Evolutionary conservation across 92 coral and sea anemone genomes (phyloP), one percentile per base, ranked within the genome.

Genomic region (Siderastrea radians): DNA sequence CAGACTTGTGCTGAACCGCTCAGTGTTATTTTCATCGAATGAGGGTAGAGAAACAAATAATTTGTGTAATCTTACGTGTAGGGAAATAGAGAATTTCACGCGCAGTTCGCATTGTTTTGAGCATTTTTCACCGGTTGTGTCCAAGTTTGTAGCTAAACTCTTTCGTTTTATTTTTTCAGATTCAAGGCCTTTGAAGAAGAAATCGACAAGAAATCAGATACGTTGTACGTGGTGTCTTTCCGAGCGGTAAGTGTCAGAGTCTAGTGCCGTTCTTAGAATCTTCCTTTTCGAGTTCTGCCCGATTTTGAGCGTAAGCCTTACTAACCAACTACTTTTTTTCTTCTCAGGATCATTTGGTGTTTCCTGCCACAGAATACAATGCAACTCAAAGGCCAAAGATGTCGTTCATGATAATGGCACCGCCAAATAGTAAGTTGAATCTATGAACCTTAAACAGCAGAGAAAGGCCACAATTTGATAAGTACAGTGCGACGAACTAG

Each of bases 371-470:
- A 0, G 91, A 93, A 49, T 73, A 90, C 85, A 97, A 97, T 61
- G 87, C 86, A 38, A 97, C 99, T 13, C 94, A 91, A 49, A 93
- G 94, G 59, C 99, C 99, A 1, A 95, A 95, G 88, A 92, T 97
- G 98, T 97, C 99, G 17, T 88, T 97, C 68, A 95, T 97, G 95
- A 88, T 97, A 79, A 91, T 96, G 87, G 97, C 99, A 5, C 97
- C 99, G 10, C 90, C 95, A 5, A 94, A 96, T 86, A 96, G 99
- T 97, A 94, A 69, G 96, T 77, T 54, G 65, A 10, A 38, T 10
- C 16, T 16, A 5, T 5, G 43, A 2, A 1, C 2, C 43, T 16
- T 1, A 64, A 5, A 26, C 74, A 9, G 10, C 16, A 10, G 46
- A 38, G 38, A 26, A 26, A 26, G 38, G 38, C 38, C 38, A 26